A percentile compares a stretch with the other conserved stretches of the same genome.
phyloP scores from a whole-genome alignment of 2,888 invertebrate species.

The Heterodera filipjevi region DNA sequence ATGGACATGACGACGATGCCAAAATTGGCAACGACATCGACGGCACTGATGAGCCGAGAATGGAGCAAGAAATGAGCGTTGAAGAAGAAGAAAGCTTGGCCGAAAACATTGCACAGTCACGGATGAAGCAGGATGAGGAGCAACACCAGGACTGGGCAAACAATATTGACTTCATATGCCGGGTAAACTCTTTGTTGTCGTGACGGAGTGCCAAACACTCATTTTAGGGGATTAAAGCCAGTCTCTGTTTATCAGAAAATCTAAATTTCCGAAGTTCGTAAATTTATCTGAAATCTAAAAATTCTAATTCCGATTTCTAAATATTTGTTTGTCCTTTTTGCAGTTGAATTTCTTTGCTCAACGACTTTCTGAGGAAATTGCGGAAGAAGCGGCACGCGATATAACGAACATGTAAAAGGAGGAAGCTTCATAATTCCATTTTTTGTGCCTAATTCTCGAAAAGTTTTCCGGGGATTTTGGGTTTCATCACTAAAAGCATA shows the following conservation, averaged over 20 bases:
- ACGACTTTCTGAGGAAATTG: slow-evolving; percentile 59
- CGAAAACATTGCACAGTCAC: background rate
- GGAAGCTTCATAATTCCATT: background rate
- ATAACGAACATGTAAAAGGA: slow-evolving; percentile 27
- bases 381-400: slow-evolving; percentile 52
- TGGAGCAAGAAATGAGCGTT: background rate
- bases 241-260: no score
- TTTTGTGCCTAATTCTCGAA: background rate
- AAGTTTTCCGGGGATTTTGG: background rate
- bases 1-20: background rate
- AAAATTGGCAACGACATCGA: background rate
- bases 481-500: no score
- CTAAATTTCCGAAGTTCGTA: no score
- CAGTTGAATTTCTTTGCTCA: slow-evolving; percentile 61
- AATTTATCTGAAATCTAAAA: no score
- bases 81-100: background rate
- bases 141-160: background rate
- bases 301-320: no score
- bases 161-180: slow-evolving; percentile 42
- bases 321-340: no score
- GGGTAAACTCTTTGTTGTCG: background rate
- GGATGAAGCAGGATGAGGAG: background rate
- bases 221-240: background rate
- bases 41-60: background rate
- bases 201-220: background rate